Evolutionary conservation across 2,888 invertebrate species (phyloP).

Genomic region (Hirtodrosophila trivittata): DNA sequence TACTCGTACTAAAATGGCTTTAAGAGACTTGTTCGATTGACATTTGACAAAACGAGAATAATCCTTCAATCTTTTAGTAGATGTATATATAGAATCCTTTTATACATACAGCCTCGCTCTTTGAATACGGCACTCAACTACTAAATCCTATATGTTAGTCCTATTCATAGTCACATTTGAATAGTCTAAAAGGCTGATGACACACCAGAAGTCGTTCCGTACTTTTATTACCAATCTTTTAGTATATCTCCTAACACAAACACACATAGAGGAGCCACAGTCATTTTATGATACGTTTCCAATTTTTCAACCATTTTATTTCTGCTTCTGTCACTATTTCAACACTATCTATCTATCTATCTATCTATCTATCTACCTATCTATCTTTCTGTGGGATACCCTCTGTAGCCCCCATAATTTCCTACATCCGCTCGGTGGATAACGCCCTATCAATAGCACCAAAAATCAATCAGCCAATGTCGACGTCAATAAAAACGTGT

Average conservation of each 20-base stretch:
- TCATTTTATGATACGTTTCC: slow-evolving; percentile 42
- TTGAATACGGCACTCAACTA: too few species aligned
- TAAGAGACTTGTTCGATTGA: too few species aligned
- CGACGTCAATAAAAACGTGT: slow-evolving; percentile 47
- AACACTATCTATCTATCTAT: slow-evolving; percentile 31
- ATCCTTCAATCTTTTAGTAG: too few species aligned
- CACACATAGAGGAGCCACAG: too few species aligned
- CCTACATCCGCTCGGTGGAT: slow-evolving; percentile 1
- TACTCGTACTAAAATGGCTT: too few species aligned
- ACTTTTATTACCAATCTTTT: slow-evolving; percentile 29
- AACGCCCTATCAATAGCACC: slow-evolving; percentile 49
- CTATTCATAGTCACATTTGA: background rate
- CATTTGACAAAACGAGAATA: too few species aligned
- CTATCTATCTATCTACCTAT: background rate
- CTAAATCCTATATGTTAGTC: background rate
- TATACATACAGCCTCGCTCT: too few species aligned
- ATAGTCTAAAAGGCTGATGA: slow-evolving; percentile 25
- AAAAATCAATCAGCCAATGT: slow-evolving; percentile 67
- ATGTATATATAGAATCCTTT: too few species aligned
- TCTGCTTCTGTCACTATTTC: slow-evolving; percentile 35
- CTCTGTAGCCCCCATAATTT: too few species aligned
- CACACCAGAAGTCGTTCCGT: slow-evolving; percentile 31
- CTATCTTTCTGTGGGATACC: too few species aligned
- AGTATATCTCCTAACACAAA: background rate
- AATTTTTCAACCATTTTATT: slow-evolving; percentile 33